A percentile compares a stretch with the other conserved stretches of the same genome.
Evolutionary conservation across 2,113 vertebrate genomes (phyloP).

Genomic region (Phylloscopus whistleri): DNA sequence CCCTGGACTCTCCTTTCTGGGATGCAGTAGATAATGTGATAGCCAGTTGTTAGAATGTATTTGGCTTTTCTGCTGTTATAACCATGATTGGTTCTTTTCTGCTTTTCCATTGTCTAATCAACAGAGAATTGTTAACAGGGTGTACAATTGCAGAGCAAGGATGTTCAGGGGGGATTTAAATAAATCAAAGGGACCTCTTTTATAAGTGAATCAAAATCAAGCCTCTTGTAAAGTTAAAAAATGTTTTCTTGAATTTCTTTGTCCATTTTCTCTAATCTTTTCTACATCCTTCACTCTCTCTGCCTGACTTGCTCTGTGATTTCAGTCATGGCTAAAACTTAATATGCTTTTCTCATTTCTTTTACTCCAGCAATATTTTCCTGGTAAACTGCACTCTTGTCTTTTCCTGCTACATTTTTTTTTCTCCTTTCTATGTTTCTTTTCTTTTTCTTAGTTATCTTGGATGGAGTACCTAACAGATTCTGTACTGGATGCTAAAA

Average conservation of each 20-base stretch:
- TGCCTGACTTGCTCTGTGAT: constrained; percentile 20
- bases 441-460: not conserved
- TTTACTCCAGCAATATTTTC: not conserved
- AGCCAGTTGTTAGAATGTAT: constrained; percentile 4
- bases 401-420: not conserved
- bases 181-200: constrained; percentile 33
- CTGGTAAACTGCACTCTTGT: not conserved
- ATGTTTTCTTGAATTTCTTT: constrained; percentile 42
- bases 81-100: constrained; percentile 39
- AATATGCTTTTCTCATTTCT: not conserved
- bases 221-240: constrained; percentile 49
- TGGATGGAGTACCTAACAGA: not conserved
- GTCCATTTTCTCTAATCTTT: constrained; percentile 38
- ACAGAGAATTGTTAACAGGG: constrained; percentile 54
- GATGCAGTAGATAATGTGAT: not conserved
- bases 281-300: not conserved
- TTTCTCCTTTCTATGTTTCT: not conserved
- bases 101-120: constrained; percentile 50
- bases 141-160: constrained; percentile 3
- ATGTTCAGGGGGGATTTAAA: constrained; percentile 41
- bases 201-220: constrained; percentile 59
- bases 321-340: not conserved
- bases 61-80: constrained; percentile 6
- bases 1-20: not conserved
- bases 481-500: not conserved